Evolutionary conservation across 2,888 invertebrate species (phyloP), one percentile per base, ranked within the genome.

Genomic region (Pyrrhosoma nymphula): DNA sequence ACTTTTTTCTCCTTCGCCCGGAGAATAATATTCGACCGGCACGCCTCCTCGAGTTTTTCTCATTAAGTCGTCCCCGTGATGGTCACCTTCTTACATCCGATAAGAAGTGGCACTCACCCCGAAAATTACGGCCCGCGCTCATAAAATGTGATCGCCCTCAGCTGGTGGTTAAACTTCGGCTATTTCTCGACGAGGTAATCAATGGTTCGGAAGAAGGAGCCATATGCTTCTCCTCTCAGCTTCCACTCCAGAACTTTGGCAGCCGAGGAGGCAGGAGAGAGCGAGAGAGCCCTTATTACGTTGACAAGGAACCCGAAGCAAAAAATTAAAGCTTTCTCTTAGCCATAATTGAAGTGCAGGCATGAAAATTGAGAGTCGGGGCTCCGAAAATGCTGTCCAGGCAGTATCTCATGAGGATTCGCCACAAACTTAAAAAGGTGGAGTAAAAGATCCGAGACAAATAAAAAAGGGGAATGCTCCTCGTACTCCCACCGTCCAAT

Each of bases 31-130:
- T 69, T 69, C n/a, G 60, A 23, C 23, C 60, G 69, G 69, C 26
- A 69, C 69, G 69, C 69, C 69, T n/a, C 12, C 69, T 12, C n/a
- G 69, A 69, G n/a, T 69, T 69, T 69, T 69, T 69, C 69, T 69
- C 69, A 69, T 69, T n/a, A 69, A 26, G n/a, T 26, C 69, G n/a
- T n/a, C n/a, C 69, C n/a, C 69, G 60, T n/a, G 69, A 69, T n/a
- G 69, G 69, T 69, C 69, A 69, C 69, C 69, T 69, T n/a, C 69
- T 69, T 69, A n/a, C n/a, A 69, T 69, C 69, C 69, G 69, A 69
- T 69, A 69, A 69, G 69, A n/a, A 69, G 69, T 12, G 69, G n/a
- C n/a, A 12, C n/a, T 69, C n/a, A 14, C 60, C 60, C 60, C 69
- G n/a, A 69, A 69, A 69, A 69, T 69, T 69, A 69, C 26, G 69